Evolutionary conservation across 2,888 invertebrate species (phyloP).

Genomic region (Andricus curvator): DNA sequence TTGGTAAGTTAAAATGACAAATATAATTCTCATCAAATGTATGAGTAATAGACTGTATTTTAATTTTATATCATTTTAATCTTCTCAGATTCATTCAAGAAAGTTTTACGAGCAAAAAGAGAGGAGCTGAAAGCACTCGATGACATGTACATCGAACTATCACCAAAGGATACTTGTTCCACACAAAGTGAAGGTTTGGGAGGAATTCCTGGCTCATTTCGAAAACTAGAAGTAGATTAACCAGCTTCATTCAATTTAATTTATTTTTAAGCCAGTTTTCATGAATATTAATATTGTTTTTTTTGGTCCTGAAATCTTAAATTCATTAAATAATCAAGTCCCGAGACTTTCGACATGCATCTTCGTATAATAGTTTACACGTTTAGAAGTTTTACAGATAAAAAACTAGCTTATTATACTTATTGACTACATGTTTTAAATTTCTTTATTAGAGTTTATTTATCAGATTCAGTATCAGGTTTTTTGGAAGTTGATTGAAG

Average conservation of each 20-base stretch:
- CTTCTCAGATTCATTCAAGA: slow-evolving; percentile 80
- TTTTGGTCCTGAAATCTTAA: background rate
- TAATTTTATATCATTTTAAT: background rate
- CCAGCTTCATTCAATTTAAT: background rate
- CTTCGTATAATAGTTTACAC: background rate
- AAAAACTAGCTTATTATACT: no score
- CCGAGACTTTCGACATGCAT: no score
- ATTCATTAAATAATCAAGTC: background rate
- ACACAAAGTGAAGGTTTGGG: slow-evolving; percentile 84
- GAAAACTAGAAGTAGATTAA: slow-evolving; percentile 91
- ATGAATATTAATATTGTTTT: background rate
- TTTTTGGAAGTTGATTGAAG: background rate
- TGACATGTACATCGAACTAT: slow-evolving; percentile 87
- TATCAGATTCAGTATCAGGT: background rate
- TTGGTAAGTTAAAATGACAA: slow-evolving; percentile 78
- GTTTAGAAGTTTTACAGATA: background rate
- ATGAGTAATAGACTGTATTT: background rate
- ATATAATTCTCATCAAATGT: background rate
- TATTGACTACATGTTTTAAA: no score
- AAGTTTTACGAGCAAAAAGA: slow-evolving; percentile 82
- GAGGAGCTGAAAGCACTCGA: slow-evolving; percentile 86
- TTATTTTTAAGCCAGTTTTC: background rate
- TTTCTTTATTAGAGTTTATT: no score
- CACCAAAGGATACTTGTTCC: slow-evolving; percentile 79
- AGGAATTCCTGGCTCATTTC: slow-evolving; percentile 90